Evolutionary conservation across 37 sponge, comb jelly and placozoan species (phyloP), one percentile per base, ranked within the genome.

Genomic region (Geodia barretti): DNA sequence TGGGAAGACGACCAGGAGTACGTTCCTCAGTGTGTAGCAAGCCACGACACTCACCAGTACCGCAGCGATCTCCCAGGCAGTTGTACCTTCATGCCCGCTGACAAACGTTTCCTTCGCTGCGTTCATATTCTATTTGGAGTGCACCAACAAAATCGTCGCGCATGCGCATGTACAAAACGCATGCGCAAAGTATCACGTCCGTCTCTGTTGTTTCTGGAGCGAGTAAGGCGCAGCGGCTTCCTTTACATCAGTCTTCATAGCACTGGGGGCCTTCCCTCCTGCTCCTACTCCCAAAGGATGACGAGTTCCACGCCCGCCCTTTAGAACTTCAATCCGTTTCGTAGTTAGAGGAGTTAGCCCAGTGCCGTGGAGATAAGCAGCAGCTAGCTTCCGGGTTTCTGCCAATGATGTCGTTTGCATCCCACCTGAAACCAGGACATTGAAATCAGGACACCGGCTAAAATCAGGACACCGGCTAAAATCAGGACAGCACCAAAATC

Each of bases 71-170:
- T 94, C 95, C 20, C 73, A 42, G 28, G 91, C 30, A 25, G 64
- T 79, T 1, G 95, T 91, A 20, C 95, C 95, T 24, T 65, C 39
- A 23, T 65, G 71, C 7, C 88, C 88, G 4, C 79, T 65, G 9
- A 94, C 95, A 43, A 94, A 94, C 19, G 75, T 83, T 40, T 87
- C 92, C 72, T 94, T 91, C 34, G 73, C 62, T 39, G 38, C 26
- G 65, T 81, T 88, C 5, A 72, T 36, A 19, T 26, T 11, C 7
- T 19, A 25, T 41, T 25, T 5, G 75, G 9, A 24, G 7, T 9
- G 78, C 68, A 25, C 9, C 28, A 9, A 39, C 39, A 28, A 32
- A 47, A 65, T 39, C 36, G 39, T 74, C 29, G n/a, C 8, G 66
- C 66, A 25, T 8, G 26, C 20, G 26, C 66, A 23, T 23, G 26